Conservation (phyloP, 1,140 invertebrate species). For the Zaprionus tsacasi region DNA sequence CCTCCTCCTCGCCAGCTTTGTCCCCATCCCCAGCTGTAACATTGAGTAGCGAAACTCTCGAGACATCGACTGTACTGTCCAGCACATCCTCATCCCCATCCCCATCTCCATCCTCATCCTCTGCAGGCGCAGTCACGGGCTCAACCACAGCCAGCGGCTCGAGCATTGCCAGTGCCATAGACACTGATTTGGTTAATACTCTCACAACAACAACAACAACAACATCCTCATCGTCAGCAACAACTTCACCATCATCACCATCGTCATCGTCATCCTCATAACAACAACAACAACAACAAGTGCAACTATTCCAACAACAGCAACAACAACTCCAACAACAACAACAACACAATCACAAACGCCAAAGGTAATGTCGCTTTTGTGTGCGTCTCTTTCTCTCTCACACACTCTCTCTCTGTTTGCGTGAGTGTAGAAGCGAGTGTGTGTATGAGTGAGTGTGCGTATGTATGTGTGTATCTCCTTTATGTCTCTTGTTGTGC, state of each 20-base stretch:
- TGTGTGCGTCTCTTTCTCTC: conserved; percentile 39
- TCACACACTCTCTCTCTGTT: conserved; percentile 18
- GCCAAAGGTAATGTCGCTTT: conserved; percentile 78
- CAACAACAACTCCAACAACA: conserved; percentile 56
- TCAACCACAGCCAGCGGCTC: conserved; percentile 18
- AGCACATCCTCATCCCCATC: conserved; percentile 3
- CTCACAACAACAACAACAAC: conserved; percentile 29
- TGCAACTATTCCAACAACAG: conserved; percentile 63
- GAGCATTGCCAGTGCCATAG: conserved; percentile 40
- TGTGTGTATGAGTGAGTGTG: conserved; percentile 9
- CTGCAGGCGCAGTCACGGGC: conserved; percentile 6
- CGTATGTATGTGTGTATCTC: conserved; percentile 34
- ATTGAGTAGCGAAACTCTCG: conserved; percentile 30
- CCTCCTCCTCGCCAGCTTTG: conserved; percentile 22
- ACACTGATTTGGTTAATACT: conserved; percentile 46
- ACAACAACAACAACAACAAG: conserved; percentile 50
- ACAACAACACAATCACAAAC: conserved; percentile 70
- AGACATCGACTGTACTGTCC: conserved; percentile 23
- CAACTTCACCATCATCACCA: conserved; percentile 24
- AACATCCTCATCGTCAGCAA: conserved; percentile 8
- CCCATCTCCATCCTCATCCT: conserved; percentile 13
- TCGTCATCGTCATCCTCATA: conserved; percentile 29
- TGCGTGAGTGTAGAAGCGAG: neutral
- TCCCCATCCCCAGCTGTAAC: conserved; percentile 9
- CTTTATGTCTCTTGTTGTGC: conserved; percentile 35